A percentile compares a stretch with the other conserved stretches of the same genome.
Conservation (phyloP, 2,888 invertebrate genomes). For the Macroteleia sp. region DNA sequence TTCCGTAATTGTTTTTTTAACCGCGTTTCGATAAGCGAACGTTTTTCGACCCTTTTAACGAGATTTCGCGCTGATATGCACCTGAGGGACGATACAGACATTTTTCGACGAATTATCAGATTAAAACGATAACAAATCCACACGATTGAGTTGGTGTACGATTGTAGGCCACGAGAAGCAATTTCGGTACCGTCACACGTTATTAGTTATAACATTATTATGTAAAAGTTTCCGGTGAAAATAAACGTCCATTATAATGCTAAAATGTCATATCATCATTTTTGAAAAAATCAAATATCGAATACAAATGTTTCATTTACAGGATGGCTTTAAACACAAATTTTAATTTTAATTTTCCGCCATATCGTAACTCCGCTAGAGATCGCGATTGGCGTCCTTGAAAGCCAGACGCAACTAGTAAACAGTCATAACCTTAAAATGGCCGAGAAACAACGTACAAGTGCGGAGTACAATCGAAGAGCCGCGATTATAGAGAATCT, state of each 20-base stretch:
- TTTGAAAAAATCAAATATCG: conserved; percentile 5
- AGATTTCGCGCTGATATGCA: conserved; percentile 9
- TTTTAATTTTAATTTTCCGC: no score
- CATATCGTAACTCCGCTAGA: no score
- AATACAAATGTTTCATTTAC: conserved; percentile 8
- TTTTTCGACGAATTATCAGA: conserved; percentile 18
- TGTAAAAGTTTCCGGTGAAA: conserved; percentile 12
- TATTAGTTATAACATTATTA: conserved; percentile 40
- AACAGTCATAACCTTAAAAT: no score
- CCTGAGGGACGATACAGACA: background rate
- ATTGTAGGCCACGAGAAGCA: background rate
- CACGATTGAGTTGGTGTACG: conserved; percentile 17
- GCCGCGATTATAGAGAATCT: no score
- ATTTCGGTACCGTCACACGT: conserved; percentile 11
- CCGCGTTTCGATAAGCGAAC: conserved; percentile 15
- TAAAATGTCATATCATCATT: conserved; percentile 6
- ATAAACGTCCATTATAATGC: no score
- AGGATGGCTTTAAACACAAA: background rate
- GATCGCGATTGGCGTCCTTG: no score
- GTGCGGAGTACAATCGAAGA: no score
- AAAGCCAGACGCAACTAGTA: no score
- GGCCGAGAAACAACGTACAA: no score
- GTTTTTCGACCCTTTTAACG: conserved; percentile 20
- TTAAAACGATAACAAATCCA: conserved; percentile 22
- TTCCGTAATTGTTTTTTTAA: conserved; percentile 30